Evolutionary conservation across 2,888 invertebrate species (phyloP), one percentile per base, ranked within the genome.

Genomic region (Nipponacmea schrenckii): DNA sequence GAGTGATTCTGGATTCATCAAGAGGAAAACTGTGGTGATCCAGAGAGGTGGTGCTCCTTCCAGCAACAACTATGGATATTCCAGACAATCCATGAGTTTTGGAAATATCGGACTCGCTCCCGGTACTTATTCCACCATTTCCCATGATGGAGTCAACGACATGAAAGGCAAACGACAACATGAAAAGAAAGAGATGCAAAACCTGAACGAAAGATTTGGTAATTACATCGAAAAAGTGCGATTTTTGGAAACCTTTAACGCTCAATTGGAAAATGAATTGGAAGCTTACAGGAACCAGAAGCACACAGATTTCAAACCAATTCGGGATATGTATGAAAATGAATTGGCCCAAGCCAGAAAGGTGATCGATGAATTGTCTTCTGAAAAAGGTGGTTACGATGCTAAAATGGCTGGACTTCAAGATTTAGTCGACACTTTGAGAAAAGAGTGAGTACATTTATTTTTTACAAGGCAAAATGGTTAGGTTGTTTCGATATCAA

Each of bases 121-220:
- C 0, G 83, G 82, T 10, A 77, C 80, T 48, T 74, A 77, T 65
- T 68, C 77, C 17, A 70, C 77, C 20, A 74, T 86, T 44, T 82
- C 84, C 70, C 79, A 78, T 67, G 77, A 82, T 20, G 86, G 87
- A 46, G 89, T 90, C 24, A 86, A 87, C 66, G 84, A 86, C 63
- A 86, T 90, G 69, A 86, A 88, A 73, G 87, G 88, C 62, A 82
- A 82, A 63, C 85, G 91, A 46, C 90, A 88, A 68, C 86, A 85
- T 74, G 91, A 91, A 79, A 90, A 90, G 86, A 88, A 87, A 76
- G 90, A 90, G 76, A 86, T 91, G 86, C 87, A 87, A 77, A 89
- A 90, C 69, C 80, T 91, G 75, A 91, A 91, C 84, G 90, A 90
- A 78, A 85, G 90, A 50, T 87, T 91, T 70, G 90, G 90, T 71